Evolutionary conservation across 1,140 invertebrate genomes (phyloP).

Genomic region (Drosophila bocki): DNA sequence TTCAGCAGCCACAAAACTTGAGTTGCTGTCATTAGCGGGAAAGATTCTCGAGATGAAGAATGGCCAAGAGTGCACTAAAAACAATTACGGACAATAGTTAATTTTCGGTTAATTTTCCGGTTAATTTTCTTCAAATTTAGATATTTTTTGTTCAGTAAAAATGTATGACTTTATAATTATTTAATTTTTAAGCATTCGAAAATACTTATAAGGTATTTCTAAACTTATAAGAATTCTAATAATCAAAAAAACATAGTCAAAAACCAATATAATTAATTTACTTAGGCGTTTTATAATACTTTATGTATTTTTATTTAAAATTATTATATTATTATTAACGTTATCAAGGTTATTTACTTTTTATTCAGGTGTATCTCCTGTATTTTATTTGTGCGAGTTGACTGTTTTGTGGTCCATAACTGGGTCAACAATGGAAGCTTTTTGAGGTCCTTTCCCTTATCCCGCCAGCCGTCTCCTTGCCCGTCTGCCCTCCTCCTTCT

Average conservation of each 20-base stretch:
- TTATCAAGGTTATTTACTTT: not conserved
- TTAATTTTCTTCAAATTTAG: too few relatives aligned
- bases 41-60: conserved; percentile 15
- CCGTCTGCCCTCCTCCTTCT: not conserved
- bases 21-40: conserved; percentile 73
- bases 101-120: too few relatives aligned
- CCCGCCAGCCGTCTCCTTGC: not conserved
- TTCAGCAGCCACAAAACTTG: conserved; percentile 49
- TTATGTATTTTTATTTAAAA: too few relatives aligned
- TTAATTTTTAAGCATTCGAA: too few relatives aligned
- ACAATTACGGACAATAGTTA: not conserved
- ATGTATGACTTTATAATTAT: too few relatives aligned
- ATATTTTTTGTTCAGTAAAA: too few relatives aligned
- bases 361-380: conserved; percentile 18
- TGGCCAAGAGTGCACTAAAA: conserved; percentile 3
- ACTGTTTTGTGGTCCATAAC: conserved; percentile 75
- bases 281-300: too few relatives aligned
- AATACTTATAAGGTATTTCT: too few relatives aligned
- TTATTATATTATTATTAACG: not conserved
- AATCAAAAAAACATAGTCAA: too few relatives aligned
- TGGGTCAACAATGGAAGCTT: conserved; percentile 72
- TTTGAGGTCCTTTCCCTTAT: conserved; percentile 23
- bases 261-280: too few relatives aligned
- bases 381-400: conserved; percentile 65
- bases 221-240: too few relatives aligned